A percentile compares a stretch with the other conserved stretches of the same genome.
These are phyloP conservation scores for Neogobius melanostomus DNA, from an alignment of 2,113 vertebrate species.

Conservation along the genomic window DNA sequence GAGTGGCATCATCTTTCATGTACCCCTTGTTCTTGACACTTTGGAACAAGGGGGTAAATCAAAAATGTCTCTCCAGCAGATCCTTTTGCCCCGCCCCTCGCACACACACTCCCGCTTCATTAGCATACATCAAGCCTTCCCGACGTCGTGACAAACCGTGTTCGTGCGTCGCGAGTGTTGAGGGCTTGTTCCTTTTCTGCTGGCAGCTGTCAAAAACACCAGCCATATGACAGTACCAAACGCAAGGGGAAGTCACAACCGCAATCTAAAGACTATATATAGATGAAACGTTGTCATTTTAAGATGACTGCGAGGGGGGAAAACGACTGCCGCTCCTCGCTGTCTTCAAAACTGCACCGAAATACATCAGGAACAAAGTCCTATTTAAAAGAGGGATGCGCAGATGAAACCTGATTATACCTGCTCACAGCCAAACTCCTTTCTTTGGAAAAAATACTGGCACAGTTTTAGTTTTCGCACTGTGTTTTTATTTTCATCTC, in stretches of 20 bases:
- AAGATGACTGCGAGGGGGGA: constrained; percentile 60
- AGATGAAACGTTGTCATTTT: constrained; percentile 81
- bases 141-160: constrained; percentile 74
- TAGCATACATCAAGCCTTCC: constrained; percentile 78
- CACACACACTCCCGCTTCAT: constrained; percentile 60
- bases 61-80: constrained; percentile 61
- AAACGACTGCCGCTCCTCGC: constrained; percentile 53
- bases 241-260: constrained; percentile 67
- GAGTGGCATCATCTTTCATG: constrained; percentile 71
- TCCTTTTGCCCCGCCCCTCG: constrained; percentile 23
- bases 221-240: constrained; percentile 66
- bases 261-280: constrained; percentile 80
- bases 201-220: constrained; percentile 81
- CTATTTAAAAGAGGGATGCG: constrained; percentile 39
- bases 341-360: constrained; percentile 63
- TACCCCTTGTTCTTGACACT: constrained; percentile 72
- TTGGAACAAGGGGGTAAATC: constrained; percentile 50
- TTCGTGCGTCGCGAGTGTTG: constrained; percentile 71
- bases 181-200: constrained; percentile 73
- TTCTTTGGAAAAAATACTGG: constrained; percentile 47
- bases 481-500: constrained; percentile 27
- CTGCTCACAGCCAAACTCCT: constrained; percentile 53
- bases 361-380: constrained; percentile 57
- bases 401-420: constrained; percentile 61
- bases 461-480: constrained; percentile 21